These are phyloP conservation scores for Alligator sinensis DNA, from an alignment of 2,113 vertebrate species.

Conservation along the genomic window DNA sequence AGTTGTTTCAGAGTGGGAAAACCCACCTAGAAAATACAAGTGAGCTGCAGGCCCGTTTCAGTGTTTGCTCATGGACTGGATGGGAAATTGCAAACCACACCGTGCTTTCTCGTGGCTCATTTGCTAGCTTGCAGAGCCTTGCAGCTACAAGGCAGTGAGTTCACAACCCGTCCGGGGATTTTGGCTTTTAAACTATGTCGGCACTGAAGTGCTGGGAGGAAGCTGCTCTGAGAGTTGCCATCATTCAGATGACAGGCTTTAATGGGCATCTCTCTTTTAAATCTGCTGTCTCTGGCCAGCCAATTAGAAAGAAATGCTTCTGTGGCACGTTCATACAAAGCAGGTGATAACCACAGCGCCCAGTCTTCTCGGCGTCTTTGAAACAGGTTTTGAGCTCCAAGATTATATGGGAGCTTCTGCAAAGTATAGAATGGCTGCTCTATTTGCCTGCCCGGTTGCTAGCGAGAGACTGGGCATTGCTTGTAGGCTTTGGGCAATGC, in stretches of 20 bases:
- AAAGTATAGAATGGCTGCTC: neutral
- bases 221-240: neutral
- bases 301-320: neutral
- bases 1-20: neutral
- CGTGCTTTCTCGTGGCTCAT: neutral
- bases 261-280: fast-evolving
- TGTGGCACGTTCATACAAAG: neutral
- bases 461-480: neutral
- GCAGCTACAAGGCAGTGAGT: neutral
- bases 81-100: neutral
- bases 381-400: neutral
- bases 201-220: neutral
- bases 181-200: neutral
- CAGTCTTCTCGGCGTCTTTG: fast-evolving
- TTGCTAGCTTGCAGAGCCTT: fast-evolving
- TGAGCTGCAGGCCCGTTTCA: fast-evolving
- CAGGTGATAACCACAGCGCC: neutral
- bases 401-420: neutral
- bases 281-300: neutral
- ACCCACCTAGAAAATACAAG: neutral
- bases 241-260: fast-evolving
- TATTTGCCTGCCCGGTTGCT: neutral
- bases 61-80: neutral
- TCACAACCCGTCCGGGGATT: neutral
- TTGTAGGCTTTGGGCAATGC: neutral